These are phyloP conservation scores for Ophioninae sp. DNA, from an alignment of 2,888 invertebrate species.

Conservation along the genomic window DNA sequence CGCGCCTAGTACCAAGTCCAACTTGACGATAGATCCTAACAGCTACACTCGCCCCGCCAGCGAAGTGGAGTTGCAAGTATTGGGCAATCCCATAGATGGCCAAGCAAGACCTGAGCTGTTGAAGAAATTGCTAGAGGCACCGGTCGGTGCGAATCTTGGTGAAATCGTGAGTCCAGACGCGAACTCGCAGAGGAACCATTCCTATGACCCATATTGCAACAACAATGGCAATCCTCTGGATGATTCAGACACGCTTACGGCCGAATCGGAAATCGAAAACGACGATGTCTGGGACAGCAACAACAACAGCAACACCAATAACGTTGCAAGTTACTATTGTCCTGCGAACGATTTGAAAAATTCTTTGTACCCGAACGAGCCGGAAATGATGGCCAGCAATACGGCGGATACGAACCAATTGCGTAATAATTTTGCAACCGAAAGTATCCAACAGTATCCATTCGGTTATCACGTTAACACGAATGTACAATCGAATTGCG, in stretches of 20 bases:
- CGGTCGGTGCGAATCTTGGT: conserved; percentile 76
- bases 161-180: conserved; percentile 74
- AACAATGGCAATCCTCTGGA: conserved; percentile 69
- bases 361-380: conserved; percentile 10
- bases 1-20: conserved; percentile 56
- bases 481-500: conserved; percentile 72
- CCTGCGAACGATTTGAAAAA: conserved; percentile 65
- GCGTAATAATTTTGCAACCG: conserved; percentile 55
- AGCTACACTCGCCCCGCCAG: conserved; percentile 38
- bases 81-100: conserved; percentile 49
- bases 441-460: conserved; percentile 63
- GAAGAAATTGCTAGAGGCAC: conserved; percentile 78
- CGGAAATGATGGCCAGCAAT: conserved; percentile 57
- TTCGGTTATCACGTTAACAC: conserved; percentile 59
- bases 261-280: conserved; percentile 75
- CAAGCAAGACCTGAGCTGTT: conserved; percentile 69
- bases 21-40: conserved; percentile 59
- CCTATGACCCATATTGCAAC: conserved; percentile 65
- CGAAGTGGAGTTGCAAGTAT: conserved; percentile 20
- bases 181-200: conserved; percentile 65
- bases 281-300: conserved; percentile 68
- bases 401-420: conserved; percentile 64
- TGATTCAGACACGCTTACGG: conserved; percentile 78
- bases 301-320: conserved; percentile 55
- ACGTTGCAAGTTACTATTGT: conserved; percentile 63